Percentiles rank a stretch among this genome's conserved stretches.
Evolutionary conservation across 2,113 vertebrate species (phyloP).

Genomic region (Rhinoderma darwinii): DNA sequence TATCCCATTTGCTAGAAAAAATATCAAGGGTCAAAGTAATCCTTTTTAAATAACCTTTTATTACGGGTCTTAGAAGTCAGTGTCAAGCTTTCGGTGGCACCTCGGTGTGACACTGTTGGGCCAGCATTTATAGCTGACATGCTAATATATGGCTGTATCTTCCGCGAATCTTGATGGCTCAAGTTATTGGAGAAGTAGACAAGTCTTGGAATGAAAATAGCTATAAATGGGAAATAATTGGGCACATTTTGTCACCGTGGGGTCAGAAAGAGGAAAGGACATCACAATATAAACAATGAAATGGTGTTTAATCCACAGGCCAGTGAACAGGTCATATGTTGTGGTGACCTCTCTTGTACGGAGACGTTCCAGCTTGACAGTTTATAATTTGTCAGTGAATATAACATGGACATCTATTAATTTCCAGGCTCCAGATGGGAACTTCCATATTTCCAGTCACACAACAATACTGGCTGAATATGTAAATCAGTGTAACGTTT

Average conservation of each 20-base stretch:
- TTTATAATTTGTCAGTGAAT: neutral
- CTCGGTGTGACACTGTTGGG: neutral
- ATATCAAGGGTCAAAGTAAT: slow-evolving; percentile 14
- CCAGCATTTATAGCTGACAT: neutral
- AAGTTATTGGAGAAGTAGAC: slow-evolving; percentile 50
- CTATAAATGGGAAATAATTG: slow-evolving; percentile 39
- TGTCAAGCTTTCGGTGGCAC: neutral
- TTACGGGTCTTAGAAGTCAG: neutral
- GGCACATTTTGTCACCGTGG: slow-evolving; percentile 26
- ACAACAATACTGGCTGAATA: neutral
- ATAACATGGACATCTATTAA: slow-evolving; percentile 5
- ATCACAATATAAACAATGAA: slow-evolving; percentile 61
- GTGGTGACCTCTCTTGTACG: neutral
- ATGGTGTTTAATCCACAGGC: slow-evolving; percentile 43
- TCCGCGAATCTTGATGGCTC: slow-evolving; percentile 39
- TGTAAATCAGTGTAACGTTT: no score
- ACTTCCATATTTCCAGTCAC: neutral
- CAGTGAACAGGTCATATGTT: slow-evolving; percentile 46
- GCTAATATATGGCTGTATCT: slow-evolving; percentile 34
- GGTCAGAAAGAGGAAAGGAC: slow-evolving; percentile 56
- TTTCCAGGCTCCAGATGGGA: neutral
- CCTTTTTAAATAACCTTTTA: slow-evolving; percentile 33
- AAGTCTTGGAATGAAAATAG: slow-evolving; percentile 52
- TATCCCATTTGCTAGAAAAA: neutral
- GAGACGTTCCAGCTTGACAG: neutral